Evolutionary conservation across 2,888 invertebrate species (phyloP).

Genomic region (Rhingia campestris): DNA sequence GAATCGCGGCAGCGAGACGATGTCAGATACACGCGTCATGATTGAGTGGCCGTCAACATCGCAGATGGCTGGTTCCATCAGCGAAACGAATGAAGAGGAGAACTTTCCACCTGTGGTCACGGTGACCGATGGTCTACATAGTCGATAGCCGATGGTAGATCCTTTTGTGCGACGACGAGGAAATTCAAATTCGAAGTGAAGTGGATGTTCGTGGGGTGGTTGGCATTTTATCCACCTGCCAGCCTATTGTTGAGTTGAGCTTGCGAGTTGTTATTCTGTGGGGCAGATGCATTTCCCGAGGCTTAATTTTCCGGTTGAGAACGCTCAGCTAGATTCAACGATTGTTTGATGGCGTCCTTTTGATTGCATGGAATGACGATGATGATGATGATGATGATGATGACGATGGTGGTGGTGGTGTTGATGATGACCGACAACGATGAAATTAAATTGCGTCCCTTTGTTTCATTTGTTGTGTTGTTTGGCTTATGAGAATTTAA

Average conservation of each 20-base stretch:
- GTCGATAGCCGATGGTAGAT: conserved; percentile 4
- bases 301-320: conserved; percentile 70
- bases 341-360: conserved; percentile 38
- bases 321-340: conserved; percentile 27
- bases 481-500: conserved; percentile 61
- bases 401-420: conserved; percentile 8
- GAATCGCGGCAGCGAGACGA: conserved; percentile 36
- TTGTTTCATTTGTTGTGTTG: conserved; percentile 40
- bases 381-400: conserved; percentile 6
- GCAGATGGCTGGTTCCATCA: conserved; percentile 42
- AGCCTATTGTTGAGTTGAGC: conserved; percentile 36
- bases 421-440: not conserved
- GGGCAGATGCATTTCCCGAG: conserved; percentile 62
- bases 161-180: conserved; percentile 21
- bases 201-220: conserved; percentile 17
- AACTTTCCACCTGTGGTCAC: conserved; percentile 66
- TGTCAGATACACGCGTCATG: conserved; percentile 56
- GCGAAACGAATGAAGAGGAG: conserved; percentile 1
- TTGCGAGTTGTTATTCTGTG: conserved; percentile 29
- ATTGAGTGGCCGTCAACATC: conserved; percentile 48
- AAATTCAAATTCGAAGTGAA: conserved; percentile 27
- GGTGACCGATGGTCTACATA: no score
- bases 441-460: conserved; percentile 55
- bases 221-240: not conserved
- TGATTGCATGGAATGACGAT: conserved; percentile 37